Evolutionary conservation across 2,888 invertebrate species (phyloP), one percentile per base, ranked within the genome.

Genomic region (Steinernema scapterisci): DNA sequence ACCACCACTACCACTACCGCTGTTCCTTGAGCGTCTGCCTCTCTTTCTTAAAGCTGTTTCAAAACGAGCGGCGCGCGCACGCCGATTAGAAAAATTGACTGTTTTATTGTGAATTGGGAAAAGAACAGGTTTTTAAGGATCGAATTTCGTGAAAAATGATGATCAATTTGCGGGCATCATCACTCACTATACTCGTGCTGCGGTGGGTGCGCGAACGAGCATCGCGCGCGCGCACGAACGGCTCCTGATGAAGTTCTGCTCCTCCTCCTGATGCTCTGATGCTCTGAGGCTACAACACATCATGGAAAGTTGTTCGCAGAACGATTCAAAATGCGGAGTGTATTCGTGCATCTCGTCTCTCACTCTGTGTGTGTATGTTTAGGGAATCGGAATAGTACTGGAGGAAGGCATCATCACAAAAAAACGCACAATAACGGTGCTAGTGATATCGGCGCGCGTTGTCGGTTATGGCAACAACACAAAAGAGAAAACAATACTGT

Each of bases 31-130:
- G n/a, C n/a, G n/a, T n/a, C n/a, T n/a, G n/a, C n/a, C n/a, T n/a
- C 21, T 63, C 63, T 31, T n/a, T 38, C 63, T 63, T 63, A 38
- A 63, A 31, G 63, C 31, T 63, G 63, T 63, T 63, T 63, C 63
- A 63, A 63, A 63, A 31, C 63, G 63, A 63, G 31, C n/a, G n/a
- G n/a, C 63, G 63, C 63, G 63, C 63, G 63, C 63, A 63, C 63
- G 63, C 63, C 63, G 63, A 63, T 63, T 63, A 63, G 63, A 63
- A 63, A 63, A 63, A 63, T 63, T 63, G 63, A 63, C 63, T 63
- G 63, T 63, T 63, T 31, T 63, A 27, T 63, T 7, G 63, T 31
- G 63, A 63, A 63, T 63, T 63, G 63, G 63, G 63, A 63, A 63
- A 63, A 63, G 63, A 63, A 63, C 63, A 63, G 63, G 63, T 63